Base-by-base conservation (phyloP, 2,888 invertebrate genomes). In the Malthinus seriepunctatus region DNA sequence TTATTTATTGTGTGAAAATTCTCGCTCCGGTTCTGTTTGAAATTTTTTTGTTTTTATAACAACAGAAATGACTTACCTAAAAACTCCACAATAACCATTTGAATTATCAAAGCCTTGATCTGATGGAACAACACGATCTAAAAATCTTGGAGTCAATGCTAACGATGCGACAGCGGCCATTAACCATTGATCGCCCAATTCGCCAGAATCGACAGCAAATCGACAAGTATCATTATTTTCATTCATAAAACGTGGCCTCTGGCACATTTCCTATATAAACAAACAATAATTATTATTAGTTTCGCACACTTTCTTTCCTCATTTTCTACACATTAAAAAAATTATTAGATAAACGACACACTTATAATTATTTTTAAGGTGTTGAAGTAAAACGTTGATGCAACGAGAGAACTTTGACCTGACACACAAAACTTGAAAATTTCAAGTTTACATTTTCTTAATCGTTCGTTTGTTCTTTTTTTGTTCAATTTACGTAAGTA, bases 241-340 rank as follows among this genome's bases (percentile, higher is more conserved):
- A 47, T 73, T 78, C 57, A 82, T 79, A 73, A 86, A 88, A 67
- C 83, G 79, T 15, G 88, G 88, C 56, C 85, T 79, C 69, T 84
- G 82, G 75, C 86, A 87, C 78, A 87, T 83, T 79, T 88, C 88
- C 86, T 86, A 79, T 12, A n/a, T n/a, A n/a, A n/a, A n/a, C n/a
- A 71, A 72, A 56, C 64, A 54, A 62, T 62, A 50, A 50, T 11
- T 14, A n/a, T 14, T 3, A 15, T 37, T 37, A 46, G n/a, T 53
- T 53, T 53, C 45, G 32, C 46, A 46, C 46, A 53, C 51, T 45
- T 53, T 44, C 46, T 32, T 37, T 46, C 31, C 44, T 44, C 23
- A n/a, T 23, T 23, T 23, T 23, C 6, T 35, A 23, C 23, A 23
- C 23, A 23, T 5, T 3, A 2, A 23, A 2, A 23, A 23, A 23